A percentile compares a stretch with the other conserved stretches of the same genome.
phyloP scores from a whole-genome alignment of 1,140 invertebrate genomes.

The Agrilus planipennis region DNA sequence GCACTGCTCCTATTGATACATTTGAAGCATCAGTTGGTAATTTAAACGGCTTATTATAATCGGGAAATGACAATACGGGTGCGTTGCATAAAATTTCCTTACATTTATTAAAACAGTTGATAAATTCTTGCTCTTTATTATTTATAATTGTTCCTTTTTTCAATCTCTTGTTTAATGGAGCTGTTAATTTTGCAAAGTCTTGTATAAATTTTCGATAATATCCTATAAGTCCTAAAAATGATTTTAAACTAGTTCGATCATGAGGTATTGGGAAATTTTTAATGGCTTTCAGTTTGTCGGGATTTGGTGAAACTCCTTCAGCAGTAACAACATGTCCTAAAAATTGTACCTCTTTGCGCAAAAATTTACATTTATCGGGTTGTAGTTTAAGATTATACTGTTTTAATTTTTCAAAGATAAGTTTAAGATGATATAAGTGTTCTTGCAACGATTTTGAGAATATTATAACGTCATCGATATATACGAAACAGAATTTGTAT shows the following conservation, averaged over 20 bases:
- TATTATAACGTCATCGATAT: neutral
- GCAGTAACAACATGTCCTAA: conserved; percentile 12
- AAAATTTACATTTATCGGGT: conserved; percentile 13
- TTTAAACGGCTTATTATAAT: too few relatives aligned
- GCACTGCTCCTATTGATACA: too few relatives aligned
- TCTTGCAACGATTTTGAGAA: conserved; percentile 1
- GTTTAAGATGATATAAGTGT: neutral
- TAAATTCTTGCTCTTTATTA: too few relatives aligned
- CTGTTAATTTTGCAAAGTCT: conserved; percentile 15
- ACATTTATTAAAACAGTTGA: too few relatives aligned
- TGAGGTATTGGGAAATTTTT: conserved; percentile 11
- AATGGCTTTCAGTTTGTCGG: conserved; percentile 13
- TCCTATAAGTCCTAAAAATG: conserved; percentile 24
- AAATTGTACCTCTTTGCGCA: conserved; percentile 10
- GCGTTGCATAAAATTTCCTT: too few relatives aligned
- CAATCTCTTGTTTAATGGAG: conserved; percentile 12
- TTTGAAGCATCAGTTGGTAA: too few relatives aligned
- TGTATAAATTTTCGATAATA: conserved; percentile 24
- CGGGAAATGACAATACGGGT: too few relatives aligned
- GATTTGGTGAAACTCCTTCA: conserved; percentile 13
- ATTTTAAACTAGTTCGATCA: conserved; percentile 16
- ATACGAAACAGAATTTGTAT: conserved; percentile 1
- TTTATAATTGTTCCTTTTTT: too few relatives aligned
- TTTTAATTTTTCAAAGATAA: neutral
- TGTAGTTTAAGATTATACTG: conserved; percentile 11